phyloP scores from a whole-genome alignment of 2,797 vertebrate species.

The Picus viridis region DNA sequence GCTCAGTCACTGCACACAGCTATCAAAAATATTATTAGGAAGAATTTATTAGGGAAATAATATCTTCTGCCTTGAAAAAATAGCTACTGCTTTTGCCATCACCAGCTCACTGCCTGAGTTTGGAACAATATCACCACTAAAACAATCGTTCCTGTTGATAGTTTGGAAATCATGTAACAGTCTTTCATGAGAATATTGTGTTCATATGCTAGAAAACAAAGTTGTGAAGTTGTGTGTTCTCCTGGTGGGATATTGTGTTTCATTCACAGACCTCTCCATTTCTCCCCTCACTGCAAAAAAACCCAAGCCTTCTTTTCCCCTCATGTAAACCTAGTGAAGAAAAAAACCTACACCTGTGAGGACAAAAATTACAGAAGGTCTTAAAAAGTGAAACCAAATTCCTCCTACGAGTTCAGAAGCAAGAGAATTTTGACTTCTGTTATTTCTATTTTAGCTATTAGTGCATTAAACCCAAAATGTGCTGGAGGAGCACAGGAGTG shows the following conservation, averaged over 20 bases:
- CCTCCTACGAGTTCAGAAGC: background rate
- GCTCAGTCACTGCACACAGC: too few relatives aligned
- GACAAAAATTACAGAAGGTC: background rate
- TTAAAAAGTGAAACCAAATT: background rate
- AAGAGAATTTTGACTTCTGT: background rate
- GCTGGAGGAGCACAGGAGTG: background rate
- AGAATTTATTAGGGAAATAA: too few relatives aligned
- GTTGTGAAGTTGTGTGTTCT: background rate
- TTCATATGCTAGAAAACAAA: background rate
- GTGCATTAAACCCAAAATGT: background rate
- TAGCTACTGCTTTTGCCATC: background rate
- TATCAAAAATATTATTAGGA: too few relatives aligned
- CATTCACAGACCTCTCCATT: background rate
- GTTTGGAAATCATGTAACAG: background rate
- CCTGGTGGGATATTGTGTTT: background rate
- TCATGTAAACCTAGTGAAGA: background rate
- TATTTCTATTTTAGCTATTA: background rate
- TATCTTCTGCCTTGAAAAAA: background rate
- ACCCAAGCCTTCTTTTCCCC: background rate
- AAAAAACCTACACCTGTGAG: background rate
- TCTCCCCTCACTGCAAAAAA: background rate
- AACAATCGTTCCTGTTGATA: background rate
- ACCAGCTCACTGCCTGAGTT: background rate
- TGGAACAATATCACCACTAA: too few relatives aligned
- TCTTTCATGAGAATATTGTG: background rate